Evolutionary conservation across 2,797 vertebrate genomes (phyloP), one percentile per base, ranked within the genome.

Genomic region (Loriculus beryllinus): DNA sequence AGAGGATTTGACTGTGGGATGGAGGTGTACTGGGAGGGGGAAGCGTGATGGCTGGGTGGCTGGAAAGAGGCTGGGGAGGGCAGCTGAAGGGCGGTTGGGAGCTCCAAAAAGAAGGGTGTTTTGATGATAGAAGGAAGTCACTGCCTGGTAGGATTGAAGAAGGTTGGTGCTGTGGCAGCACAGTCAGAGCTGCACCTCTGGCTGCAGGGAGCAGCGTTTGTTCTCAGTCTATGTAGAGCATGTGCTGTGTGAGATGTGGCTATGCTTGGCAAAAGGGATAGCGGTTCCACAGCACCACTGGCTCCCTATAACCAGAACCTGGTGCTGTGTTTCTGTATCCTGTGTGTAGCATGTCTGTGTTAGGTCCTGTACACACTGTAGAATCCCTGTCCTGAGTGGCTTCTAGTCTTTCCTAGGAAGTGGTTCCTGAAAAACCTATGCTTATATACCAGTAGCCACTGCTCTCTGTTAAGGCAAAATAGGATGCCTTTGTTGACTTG

Each of bases 1-100:
- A 31, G 7, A 29, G 13, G 29, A 9, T 1, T 40, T 54, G 43
- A 1, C 5, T 28, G 19, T 9, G 42, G 3, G 19, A 6, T 59
- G 39, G 33, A 26, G 19, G 19, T 23, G 16, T 13, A 21, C 8
- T 35, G 48, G 33, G 48, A 31, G 14, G 14, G 12, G 7, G 31
- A 22, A 42, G n/a, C 8, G 19, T 6, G 19, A 18, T 43, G 2
- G 18, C 9, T 45, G 19, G 8, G 4, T 62, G 47, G 35, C 12
- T 23, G 22, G n/a, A 4, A 10, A 14, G 3, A 25, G 3, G 4
- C 10, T 16, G 47, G 29, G n/a, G 4, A 26, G 39, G 56, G 37
- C 10, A 23, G 56, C 20, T 82, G 43, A 29, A 45, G 28, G 2
- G 43, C 51, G 75, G 13, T 5, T 1, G 12, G 18, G 54, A 65